Base-by-base conservation (phyloP, 2,888 invertebrate genomes). In the Steinernema carpocapsae region DNA sequence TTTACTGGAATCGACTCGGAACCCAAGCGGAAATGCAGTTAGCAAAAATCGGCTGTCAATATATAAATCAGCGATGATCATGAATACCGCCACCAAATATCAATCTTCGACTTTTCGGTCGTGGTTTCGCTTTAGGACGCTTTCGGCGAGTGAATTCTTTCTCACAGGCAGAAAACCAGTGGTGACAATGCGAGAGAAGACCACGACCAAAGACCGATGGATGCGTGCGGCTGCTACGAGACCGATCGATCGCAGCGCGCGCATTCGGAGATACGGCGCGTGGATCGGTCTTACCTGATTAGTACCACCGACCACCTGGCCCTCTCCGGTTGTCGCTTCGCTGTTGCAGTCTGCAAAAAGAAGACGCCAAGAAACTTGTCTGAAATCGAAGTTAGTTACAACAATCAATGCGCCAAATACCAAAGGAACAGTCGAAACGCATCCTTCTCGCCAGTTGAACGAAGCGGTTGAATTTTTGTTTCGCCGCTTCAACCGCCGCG, bases 81-180 rank as follows among this genome's bases (percentile, higher is more conserved):
- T 37, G 64, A 64, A 64, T 32, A 32, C 24, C 64, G 64, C 64
- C 64, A 64, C 64, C 64, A 64, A 64, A 64, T 64, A 32, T 64
- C 64, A 64, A 32, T 64, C 64, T 64, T 64, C 64, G 64, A 64
- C 64, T 64, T 37, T 64, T 64, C 37, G 64, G 64, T 64, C 64
- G 64, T 64, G 64, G 32, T 64, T 64, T 64, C 64, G 64, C 64
- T 29, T 64, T 64, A 64, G 64, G 64, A 64, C 64, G 22, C 64
- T 29, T 17, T 26, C 64, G 64, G 29, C 32, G 32, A 64, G 64
- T 37, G 37, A 37, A 64, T 64, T 64, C 64, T 1, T 32, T 64
- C 17, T 12, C 37, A 64, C 64, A 32, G 17, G 32, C 64, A 64
- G 64, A 64, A 64, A 64, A 64, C 64, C 64, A 32, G 29, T 37